These are phyloP conservation scores for Hippolais icterina DNA, from an alignment of 2,113 vertebrate genomes.

Conservation along the genomic window DNA sequence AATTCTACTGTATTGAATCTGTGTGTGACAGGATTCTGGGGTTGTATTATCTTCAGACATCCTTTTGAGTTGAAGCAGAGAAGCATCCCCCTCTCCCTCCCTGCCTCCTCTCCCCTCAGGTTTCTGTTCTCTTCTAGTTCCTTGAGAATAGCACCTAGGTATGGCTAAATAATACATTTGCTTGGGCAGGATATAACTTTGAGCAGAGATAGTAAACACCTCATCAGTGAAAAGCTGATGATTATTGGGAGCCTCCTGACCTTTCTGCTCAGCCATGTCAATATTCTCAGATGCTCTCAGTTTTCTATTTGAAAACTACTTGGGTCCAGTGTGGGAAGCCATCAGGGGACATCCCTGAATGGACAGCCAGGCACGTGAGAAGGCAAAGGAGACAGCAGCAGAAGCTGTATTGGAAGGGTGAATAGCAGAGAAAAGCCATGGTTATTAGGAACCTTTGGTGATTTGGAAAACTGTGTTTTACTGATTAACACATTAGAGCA, in stretches of 20 bases:
- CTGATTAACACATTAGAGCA: fast-evolving
- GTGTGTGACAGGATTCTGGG: not conserved
- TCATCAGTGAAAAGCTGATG: constrained; percentile 47
- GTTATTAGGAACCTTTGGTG: not conserved
- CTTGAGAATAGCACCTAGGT: not conserved
- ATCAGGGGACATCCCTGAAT: not conserved
- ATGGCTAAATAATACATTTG: not conserved
- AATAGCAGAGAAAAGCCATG: not conserved
- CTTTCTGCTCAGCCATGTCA: constrained; percentile 3
- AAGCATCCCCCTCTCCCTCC: not conserved
- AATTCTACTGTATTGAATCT: not conserved
- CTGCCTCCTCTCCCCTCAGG: not conserved
- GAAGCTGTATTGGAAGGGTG: not conserved
- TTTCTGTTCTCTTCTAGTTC: not conserved
- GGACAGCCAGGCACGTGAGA: not conserved
- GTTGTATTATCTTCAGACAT: not conserved
- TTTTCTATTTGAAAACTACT: constrained; percentile 22
- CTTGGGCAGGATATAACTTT: not conserved
- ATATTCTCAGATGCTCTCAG: constrained; percentile 3
- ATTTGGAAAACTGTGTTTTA: not conserved
- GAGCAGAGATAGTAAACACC: constrained; percentile 39
- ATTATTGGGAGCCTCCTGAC: constrained; percentile 44
- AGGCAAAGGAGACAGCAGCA: not conserved
- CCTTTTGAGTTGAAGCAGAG: not conserved
- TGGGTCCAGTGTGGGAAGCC: not conserved